Evolutionary conservation across 1,140 invertebrate species (phyloP), one percentile per base, ranked within the genome.

Genomic region (Plodia interpunctella): DNA sequence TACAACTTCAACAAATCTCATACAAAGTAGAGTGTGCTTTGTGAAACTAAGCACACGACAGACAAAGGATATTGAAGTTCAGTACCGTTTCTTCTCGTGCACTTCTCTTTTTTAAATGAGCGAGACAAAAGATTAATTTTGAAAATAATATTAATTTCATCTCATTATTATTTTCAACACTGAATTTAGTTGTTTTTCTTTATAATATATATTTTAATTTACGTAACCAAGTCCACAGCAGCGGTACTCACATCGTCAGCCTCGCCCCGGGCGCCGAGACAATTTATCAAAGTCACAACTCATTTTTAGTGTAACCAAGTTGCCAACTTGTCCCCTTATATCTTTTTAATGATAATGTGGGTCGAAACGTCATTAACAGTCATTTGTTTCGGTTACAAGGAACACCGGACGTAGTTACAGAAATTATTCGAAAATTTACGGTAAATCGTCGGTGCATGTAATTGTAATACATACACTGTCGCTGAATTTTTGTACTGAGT

Each of bases 271-370:
- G 70, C 51, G 66, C 57, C 54, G 11, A 53, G 52, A 61, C 66
- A 70, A 80, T 80, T 72, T 75, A 67, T 80, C 72, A 75, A 70
- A 54, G 77, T 77, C 72, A 65, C 61, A 63, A 65, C 72, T 68
- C 70, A 72, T 78, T 78, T 72, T 73, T 73, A 72, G 68, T 70
- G 63, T 72, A 68, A 70, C 68, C 66, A 63, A 72, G 59, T 72
- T 75, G 76, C 76, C 74, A 66, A 65, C 57, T 70, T 19, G 55
- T 59, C 49, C 66, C 65, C 63, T 67, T 69, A 68, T 70, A 66
- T 73, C 62, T 63, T 72, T 68, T 67, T 72, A 71, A 73, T 68
- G 69, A 68, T 63, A 15, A 44, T 15, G 38, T 15, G 15, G 38
- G 38, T n/a, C 6, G 38, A 44, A n/a, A 44, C 15, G 38, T 44